Conservation (phyloP, 2,113 vertebrate species). For the Solenodon paradoxus region DNA sequence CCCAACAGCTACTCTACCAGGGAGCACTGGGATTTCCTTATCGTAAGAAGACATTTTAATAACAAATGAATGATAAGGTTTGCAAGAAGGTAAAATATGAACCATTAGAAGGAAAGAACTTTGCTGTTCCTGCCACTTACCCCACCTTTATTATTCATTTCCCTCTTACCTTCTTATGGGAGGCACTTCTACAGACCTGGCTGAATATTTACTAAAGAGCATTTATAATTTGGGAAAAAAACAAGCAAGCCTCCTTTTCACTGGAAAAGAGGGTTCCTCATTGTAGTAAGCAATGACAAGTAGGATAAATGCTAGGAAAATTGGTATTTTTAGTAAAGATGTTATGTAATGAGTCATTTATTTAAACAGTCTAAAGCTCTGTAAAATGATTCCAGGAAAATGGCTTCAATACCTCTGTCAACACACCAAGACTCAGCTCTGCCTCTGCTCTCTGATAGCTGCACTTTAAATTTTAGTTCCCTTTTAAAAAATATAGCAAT, state of each 20-base stretch:
- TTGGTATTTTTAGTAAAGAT: conserved; percentile 5
- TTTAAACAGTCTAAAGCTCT: conserved; percentile 31
- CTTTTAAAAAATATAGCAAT: background rate
- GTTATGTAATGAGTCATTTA: conserved; percentile 44
- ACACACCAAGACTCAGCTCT: background rate
- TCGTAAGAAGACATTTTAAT: conserved; percentile 34
- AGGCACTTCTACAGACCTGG: background rate
- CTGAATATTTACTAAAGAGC: background rate
- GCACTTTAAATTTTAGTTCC: background rate
- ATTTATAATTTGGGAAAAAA: background rate
- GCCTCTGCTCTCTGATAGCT: background rate
- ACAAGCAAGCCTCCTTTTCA: conserved; percentile 5
- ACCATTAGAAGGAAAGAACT: background rate
- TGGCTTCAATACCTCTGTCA: background rate
- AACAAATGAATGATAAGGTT: conserved; percentile 10
- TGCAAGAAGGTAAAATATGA: conserved; percentile 11
- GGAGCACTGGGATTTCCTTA: no score
- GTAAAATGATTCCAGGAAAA: conserved; percentile 32
- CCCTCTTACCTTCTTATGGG: background rate
- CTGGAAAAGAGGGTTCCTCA: background rate
- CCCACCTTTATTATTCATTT: background rate
- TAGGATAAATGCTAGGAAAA: conserved; percentile 35
- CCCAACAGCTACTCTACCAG: no score
- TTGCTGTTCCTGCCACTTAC: background rate
- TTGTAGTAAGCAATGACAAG: conserved; percentile 11